These are phyloP conservation scores for Drosophila neotestacea DNA, from an alignment of 2,888 invertebrate species.

Conservation along the genomic window DNA sequence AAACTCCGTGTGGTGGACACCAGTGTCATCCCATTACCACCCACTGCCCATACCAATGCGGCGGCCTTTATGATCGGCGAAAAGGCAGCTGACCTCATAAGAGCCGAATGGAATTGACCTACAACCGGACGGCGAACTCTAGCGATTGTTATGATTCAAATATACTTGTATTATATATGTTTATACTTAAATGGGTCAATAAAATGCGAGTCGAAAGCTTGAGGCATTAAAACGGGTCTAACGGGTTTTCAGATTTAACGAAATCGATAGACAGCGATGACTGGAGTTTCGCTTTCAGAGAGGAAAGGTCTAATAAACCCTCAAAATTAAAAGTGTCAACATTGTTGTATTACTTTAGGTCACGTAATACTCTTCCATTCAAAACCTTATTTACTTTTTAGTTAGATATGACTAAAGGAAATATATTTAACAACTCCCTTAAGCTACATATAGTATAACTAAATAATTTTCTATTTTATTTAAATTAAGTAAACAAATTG, in stretches of 20 bases:
- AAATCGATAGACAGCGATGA: slow-evolving; percentile 19
- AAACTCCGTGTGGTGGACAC: slow-evolving; percentile 89
- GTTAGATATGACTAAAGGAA: not conserved
- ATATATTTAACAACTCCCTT: too few relatives aligned
- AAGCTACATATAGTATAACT: too few relatives aligned
- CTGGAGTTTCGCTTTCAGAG: slow-evolving; percentile 7
- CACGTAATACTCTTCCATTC: slow-evolving; percentile 5
- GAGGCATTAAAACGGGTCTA: slow-evolving; percentile 42
- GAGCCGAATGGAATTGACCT: slow-evolving; percentile 55
- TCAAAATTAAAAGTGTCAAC: slow-evolving; percentile 39
- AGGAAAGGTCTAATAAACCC: slow-evolving; percentile 41
- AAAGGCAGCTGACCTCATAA: slow-evolving; percentile 89
- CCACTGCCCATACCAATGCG: slow-evolving; percentile 89
- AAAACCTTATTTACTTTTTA: slow-evolving; percentile 22
- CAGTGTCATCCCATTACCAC: slow-evolving; percentile 88
- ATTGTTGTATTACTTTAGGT: slow-evolving; percentile 9
- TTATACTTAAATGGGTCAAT: slow-evolving; percentile 63
- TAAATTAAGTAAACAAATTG: too few relatives aligned
- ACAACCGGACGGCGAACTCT: not conserved
- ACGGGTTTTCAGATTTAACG: slow-evolving; percentile 39
- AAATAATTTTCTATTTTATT: too few relatives aligned
- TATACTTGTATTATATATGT: not conserved
- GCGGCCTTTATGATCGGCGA: slow-evolving; percentile 90
- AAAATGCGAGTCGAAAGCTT: slow-evolving; percentile 40
- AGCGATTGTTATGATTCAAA: slow-evolving; percentile 2